phyloP scores from a whole-genome alignment of 2,888 invertebrate species.

The Cyclophora punctaria region DNA sequence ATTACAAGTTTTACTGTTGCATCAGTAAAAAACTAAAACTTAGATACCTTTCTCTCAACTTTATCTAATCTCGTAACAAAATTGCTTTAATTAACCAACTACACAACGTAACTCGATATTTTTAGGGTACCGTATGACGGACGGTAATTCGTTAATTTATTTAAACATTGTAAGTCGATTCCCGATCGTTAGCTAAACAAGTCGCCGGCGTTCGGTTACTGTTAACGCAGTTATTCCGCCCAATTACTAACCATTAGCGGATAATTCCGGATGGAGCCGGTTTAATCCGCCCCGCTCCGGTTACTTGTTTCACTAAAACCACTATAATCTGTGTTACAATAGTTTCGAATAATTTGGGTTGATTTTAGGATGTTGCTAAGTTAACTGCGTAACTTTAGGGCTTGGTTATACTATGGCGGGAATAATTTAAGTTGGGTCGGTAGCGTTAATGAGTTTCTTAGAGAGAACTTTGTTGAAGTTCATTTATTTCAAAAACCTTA shows the following conservation, averaged over 20 bases:
- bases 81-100: neutral
- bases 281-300: slow-evolving; percentile 27
- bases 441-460: too few relatives aligned
- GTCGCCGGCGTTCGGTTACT: slow-evolving; percentile 32
- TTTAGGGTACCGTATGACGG: slow-evolving; percentile 15
- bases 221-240: slow-evolving; percentile 55
- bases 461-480: too few relatives aligned
- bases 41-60: too few relatives aligned
- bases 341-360: slow-evolving; percentile 3
- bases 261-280: slow-evolving; percentile 40
- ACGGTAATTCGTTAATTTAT: slow-evolving; percentile 32
- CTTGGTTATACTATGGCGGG: too few relatives aligned
- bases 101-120: slow-evolving; percentile 16
- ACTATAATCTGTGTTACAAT: slow-evolving; percentile 15
- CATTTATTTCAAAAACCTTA: too few relatives aligned
- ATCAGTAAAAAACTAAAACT: too few relatives aligned
- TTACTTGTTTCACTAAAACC: slow-evolving; percentile 21
- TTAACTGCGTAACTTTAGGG: too few relatives aligned
- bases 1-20: too few relatives aligned
- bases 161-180: slow-evolving; percentile 41
- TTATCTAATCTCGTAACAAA: too few relatives aligned
- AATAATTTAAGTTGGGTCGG: too few relatives aligned
- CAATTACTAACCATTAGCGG: slow-evolving; percentile 59
- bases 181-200: slow-evolving; percentile 33
- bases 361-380: slow-evolving; percentile 1